Percentiles rank a stretch among this genome's conserved stretches.
These are phyloP conservation scores for Leucoma salicis DNA, from an alignment of 2,888 invertebrate genomes.

Conservation along the genomic window DNA sequence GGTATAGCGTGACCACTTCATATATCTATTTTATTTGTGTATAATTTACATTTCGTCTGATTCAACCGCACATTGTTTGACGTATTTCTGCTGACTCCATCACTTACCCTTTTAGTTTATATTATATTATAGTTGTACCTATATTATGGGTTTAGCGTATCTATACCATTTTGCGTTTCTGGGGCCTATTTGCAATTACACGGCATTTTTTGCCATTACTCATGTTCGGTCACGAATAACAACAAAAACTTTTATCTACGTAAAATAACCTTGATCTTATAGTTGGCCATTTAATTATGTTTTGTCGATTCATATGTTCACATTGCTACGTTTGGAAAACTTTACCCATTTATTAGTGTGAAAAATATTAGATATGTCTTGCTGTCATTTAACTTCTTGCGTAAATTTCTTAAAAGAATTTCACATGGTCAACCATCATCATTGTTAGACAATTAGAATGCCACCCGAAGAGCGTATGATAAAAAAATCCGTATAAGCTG, in stretches of 20 bases:
- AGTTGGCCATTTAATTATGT: conserved; percentile 69
- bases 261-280: conserved; percentile 72
- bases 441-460: no score
- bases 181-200: conserved; percentile 73
- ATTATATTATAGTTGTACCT: conserved; percentile 3
- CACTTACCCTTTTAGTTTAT: conserved; percentile 33
- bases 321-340: conserved; percentile 23
- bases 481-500: no score
- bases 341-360: conserved; percentile 32
- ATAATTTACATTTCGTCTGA: no score
- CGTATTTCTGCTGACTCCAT: no score
- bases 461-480: no score
- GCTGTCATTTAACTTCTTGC: no score
- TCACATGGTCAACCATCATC: no score
- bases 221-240: conserved; percentile 71
- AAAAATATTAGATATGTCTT: conserved; percentile 25
- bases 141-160: conserved; percentile 22
- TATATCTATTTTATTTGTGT: no score
- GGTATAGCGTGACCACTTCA: no score
- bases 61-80: no score
- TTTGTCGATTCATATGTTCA: conserved; percentile 48
- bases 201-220: conserved; percentile 67
- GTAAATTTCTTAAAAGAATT: no score
- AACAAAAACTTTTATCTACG: conserved; percentile 71
- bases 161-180: conserved; percentile 42